Conservation (phyloP, 2,797 vertebrate species). For the Rhyacichthys aspro region DNA sequence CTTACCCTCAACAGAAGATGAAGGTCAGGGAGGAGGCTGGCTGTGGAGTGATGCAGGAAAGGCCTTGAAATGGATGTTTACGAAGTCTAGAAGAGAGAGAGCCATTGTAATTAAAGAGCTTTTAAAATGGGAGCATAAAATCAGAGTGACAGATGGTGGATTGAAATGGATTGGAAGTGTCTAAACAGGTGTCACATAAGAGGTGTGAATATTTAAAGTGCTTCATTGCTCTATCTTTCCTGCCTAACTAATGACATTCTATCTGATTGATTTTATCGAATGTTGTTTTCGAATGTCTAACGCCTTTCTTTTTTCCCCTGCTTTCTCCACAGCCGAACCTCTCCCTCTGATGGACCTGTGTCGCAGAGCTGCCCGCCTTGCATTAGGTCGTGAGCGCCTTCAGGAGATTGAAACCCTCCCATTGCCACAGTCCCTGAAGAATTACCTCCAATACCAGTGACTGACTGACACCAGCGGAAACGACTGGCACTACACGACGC, state of each 20-base stretch:
- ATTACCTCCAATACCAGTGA: conserved; percentile 99
- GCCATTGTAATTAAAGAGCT: neutral
- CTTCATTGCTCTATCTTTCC: conserved; percentile 20
- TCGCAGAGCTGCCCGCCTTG: conserved; percentile 91
- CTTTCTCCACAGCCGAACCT: conserved; percentile 88
- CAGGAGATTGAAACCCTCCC: conserved; percentile 92
- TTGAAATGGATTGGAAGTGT: conserved; percentile 3
- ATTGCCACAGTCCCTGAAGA: conserved; percentile 95
- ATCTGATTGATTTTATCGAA: neutral
- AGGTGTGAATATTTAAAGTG: conserved; percentile 45
- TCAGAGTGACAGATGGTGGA: conserved; percentile 9
- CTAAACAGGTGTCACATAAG: conserved; percentile 23
- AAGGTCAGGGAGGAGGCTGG: conserved; percentile 40
- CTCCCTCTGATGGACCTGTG: conserved; percentile 97
- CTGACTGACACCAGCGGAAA: conserved; percentile 39
- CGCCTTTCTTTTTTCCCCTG: conserved; percentile 7
- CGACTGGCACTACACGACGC: conserved; percentile 36
- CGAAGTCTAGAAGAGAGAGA: neutral
- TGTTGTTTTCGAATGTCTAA: no score
- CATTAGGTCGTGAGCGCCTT: conserved; percentile 92
- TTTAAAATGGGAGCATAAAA: neutral
- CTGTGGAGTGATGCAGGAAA: conserved; percentile 10
- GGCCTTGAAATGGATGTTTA: neutral
- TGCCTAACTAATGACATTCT: neutral
- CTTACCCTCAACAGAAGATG: conserved; percentile 23